Percentiles rank a stretch among this genome's conserved stretches.
phyloP scores from a whole-genome alignment of 2,113 vertebrate genomes.

The Bubo bubo region DNA sequence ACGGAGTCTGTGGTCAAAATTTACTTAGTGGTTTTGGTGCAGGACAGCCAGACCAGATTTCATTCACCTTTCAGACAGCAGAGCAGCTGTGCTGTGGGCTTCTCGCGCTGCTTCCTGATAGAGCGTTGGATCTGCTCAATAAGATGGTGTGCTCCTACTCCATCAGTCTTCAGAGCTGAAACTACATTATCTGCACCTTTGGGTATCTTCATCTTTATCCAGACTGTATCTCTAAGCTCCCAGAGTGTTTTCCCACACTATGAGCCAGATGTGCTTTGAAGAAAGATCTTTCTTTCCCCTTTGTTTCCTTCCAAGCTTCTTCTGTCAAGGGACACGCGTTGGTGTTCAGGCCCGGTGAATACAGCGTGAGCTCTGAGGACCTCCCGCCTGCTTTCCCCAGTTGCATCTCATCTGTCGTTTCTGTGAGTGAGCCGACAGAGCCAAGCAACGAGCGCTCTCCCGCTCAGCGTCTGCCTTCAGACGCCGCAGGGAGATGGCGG shows the following conservation, averaged over 20 bases:
- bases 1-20: background rate
- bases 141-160: background rate
- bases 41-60: background rate
- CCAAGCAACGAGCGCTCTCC: background rate
- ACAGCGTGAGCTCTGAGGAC: background rate
- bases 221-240: background rate
- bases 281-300: background rate
- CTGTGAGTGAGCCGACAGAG: background rate
- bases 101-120: fast-evolving
- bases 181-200: background rate
- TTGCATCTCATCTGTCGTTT: background rate
- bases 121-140: background rate
- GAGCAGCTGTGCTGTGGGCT: background rate
- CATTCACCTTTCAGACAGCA: background rate
- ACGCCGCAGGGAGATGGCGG: background rate
- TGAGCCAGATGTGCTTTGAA: background rate
- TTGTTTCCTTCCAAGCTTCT: background rate
- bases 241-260: background rate
- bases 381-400: background rate
- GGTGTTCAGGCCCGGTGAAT: background rate
- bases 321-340: background rate
- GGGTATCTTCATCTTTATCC: background rate
- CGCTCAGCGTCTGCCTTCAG: background rate
- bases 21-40: background rate
- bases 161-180: background rate